Percentiles rank a stretch among this genome's conserved stretches.
These are phyloP conservation scores for Ganaspis brasiliensis DNA, from an alignment of 2,888 invertebrate species.

Conservation along the genomic window DNA sequence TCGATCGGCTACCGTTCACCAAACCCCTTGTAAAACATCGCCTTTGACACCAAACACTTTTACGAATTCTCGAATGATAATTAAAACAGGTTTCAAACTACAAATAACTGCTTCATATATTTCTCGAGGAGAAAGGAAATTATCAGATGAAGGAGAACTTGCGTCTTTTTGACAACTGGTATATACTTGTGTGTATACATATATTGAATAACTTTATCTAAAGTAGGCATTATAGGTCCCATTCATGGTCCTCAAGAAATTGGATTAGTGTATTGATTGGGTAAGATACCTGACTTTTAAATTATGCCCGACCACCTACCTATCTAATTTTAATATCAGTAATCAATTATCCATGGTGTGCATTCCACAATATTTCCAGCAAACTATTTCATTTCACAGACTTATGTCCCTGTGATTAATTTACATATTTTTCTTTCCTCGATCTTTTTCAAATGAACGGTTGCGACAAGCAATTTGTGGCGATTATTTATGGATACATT, in stretches of 20 bases:
- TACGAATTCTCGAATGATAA: conserved; percentile 6
- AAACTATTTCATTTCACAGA: not conserved
- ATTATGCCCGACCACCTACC: conserved; percentile 13
- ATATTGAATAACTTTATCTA: conserved; percentile 19
- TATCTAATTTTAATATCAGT: conserved; percentile 15
- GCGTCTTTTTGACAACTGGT: conserved; percentile 15
- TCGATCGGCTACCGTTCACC: conserved; percentile 50
- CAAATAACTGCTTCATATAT: conserved; percentile 24
- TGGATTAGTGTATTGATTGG: conserved; percentile 18
- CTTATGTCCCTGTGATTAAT: not conserved
- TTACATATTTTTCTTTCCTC: not conserved
- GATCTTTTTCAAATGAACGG: not conserved
- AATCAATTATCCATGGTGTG: conserved; percentile 1
- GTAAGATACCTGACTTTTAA: not conserved
- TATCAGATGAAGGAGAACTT: conserved; percentile 12
- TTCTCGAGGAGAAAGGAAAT: not conserved
- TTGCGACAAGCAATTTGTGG: too few relatives aligned
- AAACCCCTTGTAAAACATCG: conserved; percentile 32
- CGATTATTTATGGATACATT: too few relatives aligned
- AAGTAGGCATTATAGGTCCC: conserved; percentile 11
- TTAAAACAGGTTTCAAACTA: conserved; percentile 37
- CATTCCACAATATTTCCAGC: not conserved
- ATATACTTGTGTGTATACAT: too few relatives aligned
- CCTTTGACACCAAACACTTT: conserved; percentile 35
- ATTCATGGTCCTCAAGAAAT: conserved; percentile 1